Evolutionary conservation across 2,797 vertebrate species (phyloP).

Genomic region (Momotus momota): DNA sequence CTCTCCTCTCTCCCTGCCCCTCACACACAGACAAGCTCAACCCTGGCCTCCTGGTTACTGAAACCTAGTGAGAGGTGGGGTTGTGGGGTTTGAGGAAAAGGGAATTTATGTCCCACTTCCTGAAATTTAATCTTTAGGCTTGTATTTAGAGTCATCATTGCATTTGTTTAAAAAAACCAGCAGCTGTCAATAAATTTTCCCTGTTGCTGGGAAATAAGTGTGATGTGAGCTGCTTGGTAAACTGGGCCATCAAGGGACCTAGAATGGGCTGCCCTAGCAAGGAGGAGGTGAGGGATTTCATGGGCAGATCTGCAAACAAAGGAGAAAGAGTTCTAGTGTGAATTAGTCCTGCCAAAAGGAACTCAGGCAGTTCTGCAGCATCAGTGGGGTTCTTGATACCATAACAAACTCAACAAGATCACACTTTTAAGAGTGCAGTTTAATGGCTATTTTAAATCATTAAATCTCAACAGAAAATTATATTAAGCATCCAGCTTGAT

Average conservation of each 20-base stretch:
- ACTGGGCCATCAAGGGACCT: neutral
- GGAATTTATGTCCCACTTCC: neutral
- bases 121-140: neutral
- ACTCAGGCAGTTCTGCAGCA: neutral
- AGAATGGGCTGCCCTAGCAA: neutral
- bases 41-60: neutral
- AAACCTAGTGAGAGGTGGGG: neutral
- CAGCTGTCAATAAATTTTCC: neutral
- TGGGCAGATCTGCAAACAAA: neutral
- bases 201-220: neutral
- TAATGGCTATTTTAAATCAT: neutral
- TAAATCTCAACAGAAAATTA: neutral
- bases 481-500: neutral
- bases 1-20: neutral
- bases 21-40: neutral
- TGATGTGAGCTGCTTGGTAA: neutral
- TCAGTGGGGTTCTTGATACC: neutral
- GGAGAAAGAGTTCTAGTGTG: neutral
- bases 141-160: neutral
- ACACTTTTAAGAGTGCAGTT: neutral
- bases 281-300: neutral
- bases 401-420: neutral
- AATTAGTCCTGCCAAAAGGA: neutral
- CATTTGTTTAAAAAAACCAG: neutral
- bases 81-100: neutral